Percentiles rank a stretch among this genome's conserved stretches.
phyloP scores from a whole-genome alignment of 2,113 vertebrate species.

The Dinomys branickii region DNA sequence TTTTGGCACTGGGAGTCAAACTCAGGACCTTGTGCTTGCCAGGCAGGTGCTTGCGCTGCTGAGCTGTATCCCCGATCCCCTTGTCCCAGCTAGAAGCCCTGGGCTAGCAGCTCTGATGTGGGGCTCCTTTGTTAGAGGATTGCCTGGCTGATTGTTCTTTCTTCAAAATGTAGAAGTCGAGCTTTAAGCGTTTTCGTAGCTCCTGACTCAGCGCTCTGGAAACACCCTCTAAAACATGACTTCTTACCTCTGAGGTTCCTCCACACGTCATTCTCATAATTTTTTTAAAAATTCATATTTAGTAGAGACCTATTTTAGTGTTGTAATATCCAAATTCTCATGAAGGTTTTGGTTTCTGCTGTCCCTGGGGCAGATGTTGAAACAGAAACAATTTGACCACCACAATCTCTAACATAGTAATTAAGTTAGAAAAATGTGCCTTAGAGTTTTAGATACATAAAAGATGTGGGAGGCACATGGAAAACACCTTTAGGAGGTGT shows the following conservation, averaged over 20 bases:
- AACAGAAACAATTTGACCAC: not conserved
- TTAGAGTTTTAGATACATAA: not conserved
- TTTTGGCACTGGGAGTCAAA: no score
- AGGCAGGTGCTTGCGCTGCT: no score
- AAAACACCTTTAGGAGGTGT: not conserved
- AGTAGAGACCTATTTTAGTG: not conserved
- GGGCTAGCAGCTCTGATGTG: not conserved
- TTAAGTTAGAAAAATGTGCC: not conserved
- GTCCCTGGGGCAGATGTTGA: not conserved
- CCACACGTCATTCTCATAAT: not conserved
- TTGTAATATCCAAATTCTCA: not conserved
- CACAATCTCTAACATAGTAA: not conserved
- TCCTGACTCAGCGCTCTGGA: not conserved
- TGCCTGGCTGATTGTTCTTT: not conserved
- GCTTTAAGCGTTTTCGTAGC: not conserved
- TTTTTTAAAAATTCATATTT: conserved; percentile 28
- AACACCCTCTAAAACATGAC: not conserved
- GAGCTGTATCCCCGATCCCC: no score
- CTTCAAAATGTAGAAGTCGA: not conserved
- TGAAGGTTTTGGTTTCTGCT: not conserved
- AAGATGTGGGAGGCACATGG: not conserved
- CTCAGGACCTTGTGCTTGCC: no score
- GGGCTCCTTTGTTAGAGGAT: not conserved
- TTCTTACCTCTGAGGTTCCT: not conserved
- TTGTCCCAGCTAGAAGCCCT: no score